Base-by-base conservation (phyloP, 2,797 vertebrate genomes). In the Urosaurus nigricauda region DNA sequence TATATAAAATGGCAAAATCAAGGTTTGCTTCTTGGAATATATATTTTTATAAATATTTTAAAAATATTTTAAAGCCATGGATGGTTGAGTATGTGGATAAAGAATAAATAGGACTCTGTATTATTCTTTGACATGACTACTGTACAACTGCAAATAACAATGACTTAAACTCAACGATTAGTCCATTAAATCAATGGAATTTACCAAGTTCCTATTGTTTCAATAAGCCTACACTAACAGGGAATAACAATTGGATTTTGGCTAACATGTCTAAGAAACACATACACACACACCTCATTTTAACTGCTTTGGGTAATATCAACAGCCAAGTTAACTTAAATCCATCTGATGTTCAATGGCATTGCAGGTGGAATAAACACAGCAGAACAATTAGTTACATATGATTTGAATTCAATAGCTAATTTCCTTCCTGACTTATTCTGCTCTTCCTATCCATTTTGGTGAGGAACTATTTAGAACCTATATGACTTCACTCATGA, bases 401-500 rank as follows among this genome's bases (percentile, higher is more conserved):
- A 88, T 83, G 32, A 43, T n/a, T 87, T 0, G 24, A 82, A 89
- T 2, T 37, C 71, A 51, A 37, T 83, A 85, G 89, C 78, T 17
- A 85, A 51, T 75, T 37, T 2, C 35, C 78, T 2, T 80, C 87
- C 43, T 56, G 37, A 91, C 13, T 7, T 89, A 83, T 74, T 89
- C 51, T 68, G n/a, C 74, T 81, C 83, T 85, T 81, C 0, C 13
- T 82, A 32, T 2, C 65, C 70, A 81, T 60, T 65, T 90, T 89
- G 89, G 24, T 58, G 56, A 85, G 85, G 8, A 14, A 74, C 47
- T 85, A 65, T 78, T 90, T 79, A 93, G 89, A 56, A 17, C 17
- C 43, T 91, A 0, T 79, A 89, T 92, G 86, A 93, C 71, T 56
- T 35, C 2, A 74, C 90, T 94, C 87, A 92, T n/a, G 75, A 83